Evolutionary conservation across 2,888 invertebrate genomes (phyloP), one percentile per base, ranked within the genome.

Genomic region (Sarcophaga caerulescens): DNA sequence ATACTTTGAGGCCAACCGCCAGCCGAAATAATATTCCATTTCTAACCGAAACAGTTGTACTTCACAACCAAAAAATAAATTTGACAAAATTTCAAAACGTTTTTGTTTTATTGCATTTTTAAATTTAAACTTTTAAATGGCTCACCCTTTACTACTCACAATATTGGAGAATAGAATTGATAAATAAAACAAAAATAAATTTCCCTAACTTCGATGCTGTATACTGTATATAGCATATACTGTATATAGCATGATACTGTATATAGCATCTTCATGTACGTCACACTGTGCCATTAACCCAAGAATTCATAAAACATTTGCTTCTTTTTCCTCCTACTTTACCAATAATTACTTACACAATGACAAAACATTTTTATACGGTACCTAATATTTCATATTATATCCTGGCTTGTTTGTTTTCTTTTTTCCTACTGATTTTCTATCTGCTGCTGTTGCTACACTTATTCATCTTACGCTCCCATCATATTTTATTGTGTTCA

Each of bases 261-360:
- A 44, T 45, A 21, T 52, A 5, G 2, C 23, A 57, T 81, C 59
- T 35, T 10, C 19, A 35, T 8, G 35, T 10, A 35, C 35, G 35
- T 35, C 35, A 1, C 6, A 35, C 65, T 59, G n/a, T 66, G 25
- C 65, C 59, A 70, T 79, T 69, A 75, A 79, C 35, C 25, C 74
- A 60, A 79, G 79, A 75, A 84, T 79, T 78, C 68, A 74, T 59
- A 79, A 74, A 84, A 47, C n/a, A 70, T 76, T 83, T 77, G 74
- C 21, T 71, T 74, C 63, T 65, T 65, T 57, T 17, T 70, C n/a
- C 25, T 60, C 65, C 8, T 35, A 59, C 12, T 63, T 63, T 70
- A 59, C 47, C 69, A 78, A 78, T 74, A 83, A 83, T 84, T 75
- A 75, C 69, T 84, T 70, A 70, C 14, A 70, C 79, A 74, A 70